Conservation (phyloP, 1,140 invertebrate genomes). For the Chelonus insularis region DNA sequence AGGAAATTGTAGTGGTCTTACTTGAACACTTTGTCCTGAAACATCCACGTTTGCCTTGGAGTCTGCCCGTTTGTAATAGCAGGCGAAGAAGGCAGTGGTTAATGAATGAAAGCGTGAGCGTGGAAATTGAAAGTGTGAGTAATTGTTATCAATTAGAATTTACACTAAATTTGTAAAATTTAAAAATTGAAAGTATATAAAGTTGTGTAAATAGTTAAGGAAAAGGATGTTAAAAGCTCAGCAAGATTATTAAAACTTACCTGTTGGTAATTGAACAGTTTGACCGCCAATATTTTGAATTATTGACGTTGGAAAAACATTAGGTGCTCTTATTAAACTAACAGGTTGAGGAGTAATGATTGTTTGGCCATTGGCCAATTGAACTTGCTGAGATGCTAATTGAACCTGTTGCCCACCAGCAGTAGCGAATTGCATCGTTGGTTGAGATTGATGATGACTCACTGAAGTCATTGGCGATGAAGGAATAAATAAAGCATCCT, state of each 20-base stretch:
- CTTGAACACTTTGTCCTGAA: constrained; percentile 76
- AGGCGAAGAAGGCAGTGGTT: constrained; percentile 31
- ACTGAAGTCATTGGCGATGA: constrained; percentile 57
- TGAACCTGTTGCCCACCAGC: constrained; percentile 60
- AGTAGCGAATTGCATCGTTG: constrained; percentile 53
- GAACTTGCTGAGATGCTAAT: constrained; percentile 61
- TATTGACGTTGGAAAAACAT: constrained; percentile 55
- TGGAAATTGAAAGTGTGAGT: constrained; percentile 17
- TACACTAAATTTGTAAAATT: not conserved
- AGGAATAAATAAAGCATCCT: constrained; percentile 88
- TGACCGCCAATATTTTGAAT: constrained; percentile 58
- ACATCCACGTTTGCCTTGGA: constrained; percentile 39
- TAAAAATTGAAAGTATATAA: not conserved
- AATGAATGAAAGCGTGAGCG: constrained; percentile 24
- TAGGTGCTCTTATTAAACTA: constrained; percentile 59
- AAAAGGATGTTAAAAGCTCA: constrained; percentile 14
- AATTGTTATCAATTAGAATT: not conserved
- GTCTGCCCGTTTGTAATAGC: constrained; percentile 37
- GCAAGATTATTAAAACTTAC: constrained; percentile 33
- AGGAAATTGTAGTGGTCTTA: constrained; percentile 75
- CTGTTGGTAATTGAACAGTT: constrained; percentile 58
- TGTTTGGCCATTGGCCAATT: constrained; percentile 61
- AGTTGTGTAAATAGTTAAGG: not conserved
- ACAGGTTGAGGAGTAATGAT: constrained; percentile 58
- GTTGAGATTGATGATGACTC: constrained; percentile 50